Percentiles rank a stretch among this genome's conserved stretches.
Conservation (phyloP, 2,113 vertebrate species). For the Podiceps cristatus region DNA sequence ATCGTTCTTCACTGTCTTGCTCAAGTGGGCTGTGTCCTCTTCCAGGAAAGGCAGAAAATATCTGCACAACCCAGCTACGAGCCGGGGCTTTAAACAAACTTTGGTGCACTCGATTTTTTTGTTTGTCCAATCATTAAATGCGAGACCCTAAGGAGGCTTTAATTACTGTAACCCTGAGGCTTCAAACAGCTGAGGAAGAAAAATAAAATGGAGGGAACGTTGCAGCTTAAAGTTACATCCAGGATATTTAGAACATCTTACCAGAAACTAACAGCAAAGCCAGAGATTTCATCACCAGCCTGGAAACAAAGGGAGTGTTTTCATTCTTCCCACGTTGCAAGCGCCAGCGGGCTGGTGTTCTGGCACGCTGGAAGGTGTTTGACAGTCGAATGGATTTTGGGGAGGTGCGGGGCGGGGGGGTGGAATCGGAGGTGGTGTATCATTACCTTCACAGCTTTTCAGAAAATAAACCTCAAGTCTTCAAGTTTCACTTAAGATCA, state of each 20-base stretch:
- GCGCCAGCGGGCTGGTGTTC: too few relatives aligned
- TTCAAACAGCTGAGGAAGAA: not conserved
- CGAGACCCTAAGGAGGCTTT: not conserved
- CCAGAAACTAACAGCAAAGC: too few relatives aligned
- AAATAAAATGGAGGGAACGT: not conserved
- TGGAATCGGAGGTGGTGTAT: fast-evolving
- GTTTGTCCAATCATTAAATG: not conserved
- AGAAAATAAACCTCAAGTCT: too few relatives aligned
- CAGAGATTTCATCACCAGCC: not conserved
- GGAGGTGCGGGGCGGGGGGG: not conserved
- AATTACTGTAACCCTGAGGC: too few relatives aligned
- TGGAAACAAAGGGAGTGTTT: not conserved
- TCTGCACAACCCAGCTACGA: fast-evolving
- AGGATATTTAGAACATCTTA: too few relatives aligned
- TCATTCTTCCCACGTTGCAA: fast-evolving
- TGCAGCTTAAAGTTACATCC: not conserved
- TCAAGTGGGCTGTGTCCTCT: not conserved
- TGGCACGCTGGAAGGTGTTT: too few relatives aligned
- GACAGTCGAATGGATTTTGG: too few relatives aligned
- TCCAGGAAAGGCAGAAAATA: not conserved
- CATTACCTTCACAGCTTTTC: too few relatives aligned
- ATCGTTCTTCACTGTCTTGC: fast-evolving
- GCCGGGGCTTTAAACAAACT: not conserved
- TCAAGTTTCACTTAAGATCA: not conserved
- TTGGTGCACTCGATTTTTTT: fast-evolving